Percentiles rank a stretch among this genome's conserved stretches.
phyloP scores from a whole-genome alignment of 2,797 vertebrate genomes.

The Spatula versicolor region DNA sequence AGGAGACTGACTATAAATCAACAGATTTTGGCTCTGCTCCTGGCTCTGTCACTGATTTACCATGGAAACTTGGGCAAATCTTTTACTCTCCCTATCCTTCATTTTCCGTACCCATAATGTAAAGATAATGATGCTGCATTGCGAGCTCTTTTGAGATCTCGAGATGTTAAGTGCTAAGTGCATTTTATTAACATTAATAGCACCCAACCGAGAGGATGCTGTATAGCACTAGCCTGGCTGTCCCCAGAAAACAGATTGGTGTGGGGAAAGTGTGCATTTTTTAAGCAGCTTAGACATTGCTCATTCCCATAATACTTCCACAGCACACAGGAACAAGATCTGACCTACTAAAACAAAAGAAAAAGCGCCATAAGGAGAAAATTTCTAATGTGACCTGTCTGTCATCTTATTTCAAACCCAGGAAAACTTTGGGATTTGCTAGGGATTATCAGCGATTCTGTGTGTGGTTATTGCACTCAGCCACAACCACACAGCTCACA shows the following conservation, averaged over 20 bases:
- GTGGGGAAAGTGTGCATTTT: conserved; percentile 54
- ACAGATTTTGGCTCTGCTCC: conserved; percentile 65
- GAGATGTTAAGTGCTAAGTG: conserved; percentile 54
- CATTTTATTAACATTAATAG: conserved; percentile 61
- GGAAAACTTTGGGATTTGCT: conserved; percentile 52
- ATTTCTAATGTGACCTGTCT: conserved; percentile 18
- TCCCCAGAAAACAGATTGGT: conserved; percentile 67
- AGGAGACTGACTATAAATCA: conserved; percentile 62
- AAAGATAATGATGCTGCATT: conserved; percentile 58
- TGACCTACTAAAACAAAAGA: conserved; percentile 59
- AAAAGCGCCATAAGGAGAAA: neutral
- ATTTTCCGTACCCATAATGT: conserved; percentile 30
- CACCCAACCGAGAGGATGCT: conserved; percentile 47
- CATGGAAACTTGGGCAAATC: conserved; percentile 69
- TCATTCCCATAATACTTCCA: conserved; percentile 52
- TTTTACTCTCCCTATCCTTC: conserved; percentile 25
- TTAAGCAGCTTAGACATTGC: conserved; percentile 62
- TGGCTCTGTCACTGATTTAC: conserved; percentile 63
- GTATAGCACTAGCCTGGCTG: conserved; percentile 34
- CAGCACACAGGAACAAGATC: neutral
- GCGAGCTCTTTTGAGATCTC: conserved; percentile 63
- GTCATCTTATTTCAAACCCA: conserved; percentile 6
- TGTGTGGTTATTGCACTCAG: conserved; percentile 22
- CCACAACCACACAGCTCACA: conserved; percentile 46
- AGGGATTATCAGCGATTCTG: conserved; percentile 27